Base-by-base conservation (phyloP, 2,113 vertebrate species). In the Lepus americanus region DNA sequence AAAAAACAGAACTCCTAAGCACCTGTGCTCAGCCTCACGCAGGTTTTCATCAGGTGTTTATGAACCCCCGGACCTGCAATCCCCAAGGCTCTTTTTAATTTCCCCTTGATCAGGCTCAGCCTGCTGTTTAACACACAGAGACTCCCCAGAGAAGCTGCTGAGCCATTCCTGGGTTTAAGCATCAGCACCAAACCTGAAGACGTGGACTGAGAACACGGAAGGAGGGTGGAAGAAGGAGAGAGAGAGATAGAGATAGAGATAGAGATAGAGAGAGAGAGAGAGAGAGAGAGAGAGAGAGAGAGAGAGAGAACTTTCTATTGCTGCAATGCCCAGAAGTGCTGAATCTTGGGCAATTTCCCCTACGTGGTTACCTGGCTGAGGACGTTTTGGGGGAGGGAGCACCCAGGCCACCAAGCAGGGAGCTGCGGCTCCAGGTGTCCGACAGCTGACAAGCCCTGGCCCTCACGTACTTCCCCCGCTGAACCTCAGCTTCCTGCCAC, bases 1-100 rank as follows among this genome's bases (percentile, higher is more conserved):
- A 25, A 36, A 27, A 55, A 81, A 59, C 12, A 59, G 2, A 61
- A 12, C 61, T 94, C 69, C 5, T 79, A 66, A 89, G 77, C 0
- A 0, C 81, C 17, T 14, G 11, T 73, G 76, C 90, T 67, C 13
- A 44, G 39, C 29, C 90, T 93, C 19, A 0, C 63, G 77, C 81
- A 90, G 77, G 55, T 89, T 96, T 92, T 90, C 90, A 70, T 85
- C 88, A 88, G 77, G 67, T 95, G 90, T 94, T 73, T 73, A 87
- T 96, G 93, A 94, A 96, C 66, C 92, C 44, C 39, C 31, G 67
- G 70, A 55, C 27, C 59, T 63, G 87, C 14, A 25, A 33, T 84
- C 95, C 83, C 61, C 0, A 0, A 76, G 93, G 92, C 27, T 76
- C 31, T 86, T 94, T 89, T 73, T 44, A 78, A 89, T 97, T 92